Conservation (phyloP, 2,113 vertebrate genomes). For the Festucalex cinctus region DNA sequence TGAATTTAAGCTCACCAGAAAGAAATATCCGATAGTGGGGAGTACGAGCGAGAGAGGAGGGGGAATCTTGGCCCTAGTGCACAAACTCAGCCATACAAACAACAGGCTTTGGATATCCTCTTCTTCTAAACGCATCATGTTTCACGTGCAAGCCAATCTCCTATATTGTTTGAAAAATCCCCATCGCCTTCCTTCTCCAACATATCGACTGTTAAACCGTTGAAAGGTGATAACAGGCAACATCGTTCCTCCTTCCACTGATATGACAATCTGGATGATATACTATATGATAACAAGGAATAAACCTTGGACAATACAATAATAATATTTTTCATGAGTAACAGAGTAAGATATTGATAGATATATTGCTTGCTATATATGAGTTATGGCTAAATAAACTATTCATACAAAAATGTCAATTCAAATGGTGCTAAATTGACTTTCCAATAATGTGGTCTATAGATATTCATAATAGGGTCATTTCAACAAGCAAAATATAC, state of each 20-base stretch:
- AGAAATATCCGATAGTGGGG: slow-evolving; percentile 26
- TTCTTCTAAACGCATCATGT: slow-evolving; percentile 10
- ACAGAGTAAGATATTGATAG: no score
- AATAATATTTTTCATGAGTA: no score
- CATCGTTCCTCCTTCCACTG: background rate
- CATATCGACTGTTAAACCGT: no score
- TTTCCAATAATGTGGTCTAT: no score
- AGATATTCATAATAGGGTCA: no score
- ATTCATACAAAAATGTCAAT: no score
- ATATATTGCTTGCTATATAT: no score
- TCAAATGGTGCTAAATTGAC: no score
- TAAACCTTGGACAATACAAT: no score
- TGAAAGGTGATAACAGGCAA: background rate
- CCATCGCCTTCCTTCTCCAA: background rate
- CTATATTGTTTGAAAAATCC: background rate
- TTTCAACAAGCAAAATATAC: no score
- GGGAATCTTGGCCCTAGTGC: slow-evolving; percentile 25
- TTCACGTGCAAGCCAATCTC: slow-evolving; percentile 17
- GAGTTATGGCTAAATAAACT: no score
- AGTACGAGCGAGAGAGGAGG: background rate
- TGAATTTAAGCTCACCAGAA: slow-evolving; percentile 42
- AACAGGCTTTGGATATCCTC: slow-evolving; percentile 34
- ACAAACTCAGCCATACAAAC: slow-evolving; percentile 29
- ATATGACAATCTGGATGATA: background rate
- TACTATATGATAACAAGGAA: no score